Percentiles rank a stretch among this genome's conserved stretches.
These are phyloP conservation scores for Malachius bipustulatus DNA, from an alignment of 2,888 invertebrate genomes.

Conservation along the genomic window DNA sequence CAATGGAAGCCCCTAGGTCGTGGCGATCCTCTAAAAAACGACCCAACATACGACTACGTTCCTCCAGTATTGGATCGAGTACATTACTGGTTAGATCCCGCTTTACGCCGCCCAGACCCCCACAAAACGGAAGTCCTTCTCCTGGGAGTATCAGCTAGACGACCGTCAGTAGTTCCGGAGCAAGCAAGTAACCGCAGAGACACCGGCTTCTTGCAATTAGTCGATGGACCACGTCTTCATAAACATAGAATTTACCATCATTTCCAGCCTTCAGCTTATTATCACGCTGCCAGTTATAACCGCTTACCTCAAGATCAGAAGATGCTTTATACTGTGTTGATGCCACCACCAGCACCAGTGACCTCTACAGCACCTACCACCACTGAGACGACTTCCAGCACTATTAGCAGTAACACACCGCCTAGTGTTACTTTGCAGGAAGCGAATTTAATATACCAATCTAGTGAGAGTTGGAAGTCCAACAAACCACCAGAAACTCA, in stretches of 20 bases:
- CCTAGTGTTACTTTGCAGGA: constrained; percentile 45
- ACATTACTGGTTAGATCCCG: constrained; percentile 67
- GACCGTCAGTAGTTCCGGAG: constrained; percentile 44
- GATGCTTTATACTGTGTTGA: constrained; percentile 53
- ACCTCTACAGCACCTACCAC: constrained; percentile 18
- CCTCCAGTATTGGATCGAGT: constrained; percentile 69
- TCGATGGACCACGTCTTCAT: constrained; percentile 39
- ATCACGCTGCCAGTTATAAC: constrained; percentile 28
- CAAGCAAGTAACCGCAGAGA: constrained; percentile 33
- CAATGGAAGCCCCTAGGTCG: constrained; percentile 77
- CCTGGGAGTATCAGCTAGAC: constrained; percentile 56
- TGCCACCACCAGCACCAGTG: constrained; percentile 49
- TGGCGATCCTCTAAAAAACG: constrained; percentile 71
- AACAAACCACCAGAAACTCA: constrained; percentile 15
- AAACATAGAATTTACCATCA: constrained; percentile 36
- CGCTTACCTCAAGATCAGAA: constrained; percentile 34
- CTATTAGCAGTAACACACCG: constrained; percentile 9
- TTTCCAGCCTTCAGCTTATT: constrained; percentile 29
- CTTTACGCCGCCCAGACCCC: constrained; percentile 45
- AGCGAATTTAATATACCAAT: constrained; percentile 53
- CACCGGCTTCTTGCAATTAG: constrained; percentile 38
- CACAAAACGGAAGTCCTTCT: constrained; percentile 56
- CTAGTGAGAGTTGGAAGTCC: constrained; percentile 33
- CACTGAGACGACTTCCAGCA: constrained; percentile 8
- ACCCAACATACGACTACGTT: constrained; percentile 76